Base-by-base conservation (phyloP, 2,797 vertebrate genomes). In the Danio albolineatus region DNA sequence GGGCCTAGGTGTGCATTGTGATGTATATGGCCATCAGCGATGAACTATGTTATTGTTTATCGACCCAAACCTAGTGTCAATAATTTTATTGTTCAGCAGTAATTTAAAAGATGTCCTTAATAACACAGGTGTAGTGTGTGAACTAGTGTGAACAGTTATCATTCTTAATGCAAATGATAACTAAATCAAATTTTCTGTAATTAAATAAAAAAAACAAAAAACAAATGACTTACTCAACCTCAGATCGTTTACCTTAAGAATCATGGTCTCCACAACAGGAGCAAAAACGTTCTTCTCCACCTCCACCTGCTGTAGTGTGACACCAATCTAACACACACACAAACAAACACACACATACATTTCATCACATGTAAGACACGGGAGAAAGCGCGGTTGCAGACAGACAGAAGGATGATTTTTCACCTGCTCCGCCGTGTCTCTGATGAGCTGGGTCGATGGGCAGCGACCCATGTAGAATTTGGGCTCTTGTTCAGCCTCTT, bases 261-360 rank as follows among this genome's bases (percentile, higher is more conserved):
- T 95, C 97, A 99, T 97, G 86, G 96, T 94, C 91, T 99, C 97
- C 1, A 98, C 90, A 17, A 95, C 94, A 0, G 97, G 96, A 0
- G 95, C 95, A 28, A 96, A 98, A 73, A 98, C 90, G 3, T 96
- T 97, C 90, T 93, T 96, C 76, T 99, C 95, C 84, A 98, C 93
- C 62, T 97, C 96, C 71, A 96, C 91, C 0, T 96, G 97, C 87
- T 97, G 96, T 88, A 98, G 94, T 73, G 91, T 91, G 83, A 97
- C 91, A 0, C 98, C 97, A 28, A 99, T 96, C 98, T 99, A 89
- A 78, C 89, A 86, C 85, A 84, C 4, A 61, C 54, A 0, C 7
- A 48, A 4, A 36, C n/a, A n/a, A n/a, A n/a, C n/a, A n/a, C n/a
- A n/a, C n/a, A n/a, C 1, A 61, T 7, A 54, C 12, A 38, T 16